Base-by-base conservation (phyloP, 1,140 invertebrate species). In the Drosophila carrolli region DNA sequence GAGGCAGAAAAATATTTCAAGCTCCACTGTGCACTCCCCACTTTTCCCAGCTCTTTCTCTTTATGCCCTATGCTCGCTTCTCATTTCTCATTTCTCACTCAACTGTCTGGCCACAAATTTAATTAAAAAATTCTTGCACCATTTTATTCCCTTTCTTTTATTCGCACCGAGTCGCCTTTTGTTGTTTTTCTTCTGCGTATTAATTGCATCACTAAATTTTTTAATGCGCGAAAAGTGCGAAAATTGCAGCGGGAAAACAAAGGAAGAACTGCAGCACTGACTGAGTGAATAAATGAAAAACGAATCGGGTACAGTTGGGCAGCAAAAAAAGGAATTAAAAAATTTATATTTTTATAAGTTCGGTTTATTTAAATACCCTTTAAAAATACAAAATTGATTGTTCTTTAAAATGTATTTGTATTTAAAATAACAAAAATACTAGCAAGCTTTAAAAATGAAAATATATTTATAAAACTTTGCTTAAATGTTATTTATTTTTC, bases 151-250 rank as follows among this genome's bases (percentile, higher is more conserved):
- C 35, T 77, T 65, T 44, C 51, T 62, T 23, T 47, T 23, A n/a
- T 38, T 63, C 44, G 44, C 14, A 2, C 19, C 41, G 0, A 44
- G 56, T 50, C 19, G 47, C 72, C 65, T 73, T 47, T 75, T 75
- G 72, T 75, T 75, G 48, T 66, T 75, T 63, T 62, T 48, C 78
- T 77, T 81, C 66, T 51, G 72, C 82, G 75, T 66, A 86, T 86
- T 86, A 86, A 88, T 86, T 86, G 83, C 83, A 86, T 86, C 80
- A 83, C 83, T 88, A 89, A 86, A 79, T 79, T 88, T 79, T 86
- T 83, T 79, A 88, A 86, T 86, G 83, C 84, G 83, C 84, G 75
- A 79, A 83, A 71, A 86, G 83, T 86, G 83, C 79, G 84, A 86
- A 89, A 86, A 86, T 86, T 75, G 83, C 83, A 71, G 27, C 44